Base-by-base conservation (phyloP, 2,113 vertebrate species). In the Rhipidura dahli region DNA sequence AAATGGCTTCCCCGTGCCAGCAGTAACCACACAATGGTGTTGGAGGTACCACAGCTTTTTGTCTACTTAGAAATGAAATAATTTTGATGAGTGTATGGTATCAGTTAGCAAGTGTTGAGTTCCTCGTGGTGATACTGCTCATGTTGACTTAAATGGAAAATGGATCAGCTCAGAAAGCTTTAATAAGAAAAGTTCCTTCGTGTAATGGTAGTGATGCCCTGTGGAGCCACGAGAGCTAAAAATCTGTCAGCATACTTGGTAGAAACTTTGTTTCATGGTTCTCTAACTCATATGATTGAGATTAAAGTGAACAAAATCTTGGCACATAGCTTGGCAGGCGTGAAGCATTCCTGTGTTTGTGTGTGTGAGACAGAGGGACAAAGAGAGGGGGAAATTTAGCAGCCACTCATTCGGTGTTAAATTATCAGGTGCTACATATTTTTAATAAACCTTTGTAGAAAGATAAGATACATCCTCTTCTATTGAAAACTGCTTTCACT, bases 251-350 rank as follows among this genome's bases (percentile, higher is more conserved):
- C 84, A 66, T 79, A 28, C 81, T 95, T 76, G 93, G 78, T 96
- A 96, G 71, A 70, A 90, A 95, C 82, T 92, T 92, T 93, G 87
- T 89, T 96, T 95, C 95, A 85, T 94, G 79, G 69, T 68, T 93
- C 66, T 70, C 61, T 96, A 90, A 77, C 91, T 91, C 93, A 87
- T 95, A 87, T 94, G 93, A 96, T 90, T 70, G 91, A 96, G 94
- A 95, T 96, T 96, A 94, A 93, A 94, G 84, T 82, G 94, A 95
- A 83, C 87, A 93, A 95, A 90, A 83, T 94, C 95, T 97, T 96
- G 91, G 91, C 85, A 79, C 91, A 37, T 68, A 73, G 78, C 87
- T 95, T 97, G 96, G 93, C 96, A 96, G 92, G 28, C 11, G 2
- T 65, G 78, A 59, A 51, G 83, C 95, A 94, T 94, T 97, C 93